Evolutionary conservation across 2,888 invertebrate genomes (phyloP).

Genomic region (Brassicogethes aeneus): DNA sequence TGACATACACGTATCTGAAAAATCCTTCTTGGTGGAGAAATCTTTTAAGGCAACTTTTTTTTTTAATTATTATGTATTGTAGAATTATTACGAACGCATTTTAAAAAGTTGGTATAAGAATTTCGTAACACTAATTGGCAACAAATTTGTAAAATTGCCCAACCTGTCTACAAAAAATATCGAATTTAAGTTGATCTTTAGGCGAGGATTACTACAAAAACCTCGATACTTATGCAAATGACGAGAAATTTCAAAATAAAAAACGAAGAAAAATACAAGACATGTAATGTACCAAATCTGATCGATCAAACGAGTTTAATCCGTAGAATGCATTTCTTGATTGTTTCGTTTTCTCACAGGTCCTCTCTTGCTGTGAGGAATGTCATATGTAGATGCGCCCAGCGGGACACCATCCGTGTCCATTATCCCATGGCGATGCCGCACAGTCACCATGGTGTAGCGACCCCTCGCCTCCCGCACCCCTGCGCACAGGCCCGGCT

Average conservation of each 20-base stretch:
- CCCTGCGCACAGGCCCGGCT: constrained; percentile 4
- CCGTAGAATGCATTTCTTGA: constrained; percentile 24
- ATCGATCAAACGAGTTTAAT: constrained; percentile 23
- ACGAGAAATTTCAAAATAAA: not conserved
- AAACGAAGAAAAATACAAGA: not conserved
- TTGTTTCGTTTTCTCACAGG: constrained; percentile 34
- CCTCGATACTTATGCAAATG: not conserved
- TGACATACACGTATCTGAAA: too few relatives aligned
- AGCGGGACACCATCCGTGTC: constrained; percentile 21
- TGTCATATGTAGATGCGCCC: constrained; percentile 31
- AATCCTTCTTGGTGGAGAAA: too few relatives aligned
- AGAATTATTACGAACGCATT: too few relatives aligned
- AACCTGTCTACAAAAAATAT: too few relatives aligned
- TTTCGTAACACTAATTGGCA: too few relatives aligned
- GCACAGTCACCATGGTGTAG: constrained; percentile 18
- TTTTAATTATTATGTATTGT: too few relatives aligned
- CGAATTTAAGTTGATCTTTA: too few relatives aligned
- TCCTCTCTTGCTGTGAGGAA: constrained; percentile 23
- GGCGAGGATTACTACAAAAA: not conserved
- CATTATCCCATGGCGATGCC: constrained; percentile 25
- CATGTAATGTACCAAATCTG: constrained; percentile 10
- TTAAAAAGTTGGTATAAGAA: too few relatives aligned
- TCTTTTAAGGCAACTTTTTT: too few relatives aligned
- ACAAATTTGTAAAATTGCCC: too few relatives aligned
- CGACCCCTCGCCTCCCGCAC: constrained; percentile 5